These are phyloP conservation scores for Trichopoda pennipes DNA, from an alignment of 2,888 invertebrate species.

Conservation along the genomic window DNA sequence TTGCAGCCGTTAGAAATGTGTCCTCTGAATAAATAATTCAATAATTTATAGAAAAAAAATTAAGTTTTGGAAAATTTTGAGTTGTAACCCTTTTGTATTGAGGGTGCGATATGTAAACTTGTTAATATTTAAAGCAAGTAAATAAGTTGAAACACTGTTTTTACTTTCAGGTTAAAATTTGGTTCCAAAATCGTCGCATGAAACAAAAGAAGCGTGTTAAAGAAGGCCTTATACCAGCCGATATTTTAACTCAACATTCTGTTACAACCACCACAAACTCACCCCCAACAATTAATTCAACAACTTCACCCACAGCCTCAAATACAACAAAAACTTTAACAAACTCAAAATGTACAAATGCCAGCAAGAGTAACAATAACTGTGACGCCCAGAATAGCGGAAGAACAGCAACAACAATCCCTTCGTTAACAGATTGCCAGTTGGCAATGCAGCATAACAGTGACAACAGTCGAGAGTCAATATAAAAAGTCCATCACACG, in stretches of 20 bases:
- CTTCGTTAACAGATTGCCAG: constrained; percentile 65
- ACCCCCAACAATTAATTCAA: constrained; percentile 59
- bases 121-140: too few species aligned
- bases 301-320: constrained; percentile 65
- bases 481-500: constrained; percentile 74
- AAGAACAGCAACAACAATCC: constrained; percentile 39
- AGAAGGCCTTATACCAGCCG: constrained; percentile 90
- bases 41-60: too few species aligned
- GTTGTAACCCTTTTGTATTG: too few species aligned
- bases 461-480: constrained; percentile 88
- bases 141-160: neutral
- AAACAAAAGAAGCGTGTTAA: constrained; percentile 98
- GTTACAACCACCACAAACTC: constrained; percentile 71
- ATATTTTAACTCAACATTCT: constrained; percentile 82
- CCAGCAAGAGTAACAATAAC: constrained; percentile 39
- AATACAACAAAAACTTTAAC: constrained; percentile 20
- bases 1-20: too few species aligned
- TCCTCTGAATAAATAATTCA: too few species aligned
- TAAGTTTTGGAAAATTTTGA: too few species aligned
- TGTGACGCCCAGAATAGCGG: constrained; percentile 29
- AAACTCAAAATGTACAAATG: constrained; percentile 38
- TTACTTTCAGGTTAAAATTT: constrained; percentile 88
- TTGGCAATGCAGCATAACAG: constrained; percentile 82
- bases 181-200: constrained; percentile 99
- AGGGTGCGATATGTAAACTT: too few species aligned